Conservation (phyloP, 1,140 invertebrate genomes). For the Rhynchophorus ferrugineus region DNA sequence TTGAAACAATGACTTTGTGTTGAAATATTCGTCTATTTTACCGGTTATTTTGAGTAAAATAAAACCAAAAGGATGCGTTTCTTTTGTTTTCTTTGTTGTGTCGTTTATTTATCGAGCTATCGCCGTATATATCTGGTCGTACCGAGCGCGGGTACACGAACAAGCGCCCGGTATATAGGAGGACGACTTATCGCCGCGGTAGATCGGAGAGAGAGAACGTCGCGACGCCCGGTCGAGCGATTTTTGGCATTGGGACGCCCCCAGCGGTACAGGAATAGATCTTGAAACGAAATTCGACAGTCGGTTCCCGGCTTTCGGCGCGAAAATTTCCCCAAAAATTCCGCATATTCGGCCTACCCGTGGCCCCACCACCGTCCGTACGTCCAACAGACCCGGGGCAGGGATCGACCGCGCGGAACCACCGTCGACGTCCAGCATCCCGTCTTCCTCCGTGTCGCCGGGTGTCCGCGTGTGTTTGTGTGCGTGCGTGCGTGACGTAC, state of each 20-base stretch:
- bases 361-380: not conserved
- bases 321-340: slow-evolving; percentile 17
- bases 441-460: too few species aligned
- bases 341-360: not conserved
- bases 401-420: too few species aligned
- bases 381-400: not conserved
- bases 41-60: not conserved
- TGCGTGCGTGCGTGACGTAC: too few species aligned
- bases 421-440: too few species aligned
- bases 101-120: too few species aligned
- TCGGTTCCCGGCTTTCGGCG: slow-evolving; percentile 18
- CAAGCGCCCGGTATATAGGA: too few species aligned
- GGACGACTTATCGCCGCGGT: too few species aligned
- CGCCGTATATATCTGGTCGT: too few species aligned
- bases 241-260: slow-evolving; percentile 16
- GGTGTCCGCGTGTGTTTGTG: too few species aligned
- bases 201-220: too few species aligned
- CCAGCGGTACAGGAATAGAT: slow-evolving; percentile 16
- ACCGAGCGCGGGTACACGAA: too few species aligned
- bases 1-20: not conserved
- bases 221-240: slow-evolving; percentile 6
- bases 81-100: too few species aligned
- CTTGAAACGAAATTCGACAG: slow-evolving; percentile 17
- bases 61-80: not conserved
- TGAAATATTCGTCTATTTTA: not conserved